phyloP scores from a whole-genome alignment of 2,888 invertebrate genomes.

The Brachyptera risi region DNA sequence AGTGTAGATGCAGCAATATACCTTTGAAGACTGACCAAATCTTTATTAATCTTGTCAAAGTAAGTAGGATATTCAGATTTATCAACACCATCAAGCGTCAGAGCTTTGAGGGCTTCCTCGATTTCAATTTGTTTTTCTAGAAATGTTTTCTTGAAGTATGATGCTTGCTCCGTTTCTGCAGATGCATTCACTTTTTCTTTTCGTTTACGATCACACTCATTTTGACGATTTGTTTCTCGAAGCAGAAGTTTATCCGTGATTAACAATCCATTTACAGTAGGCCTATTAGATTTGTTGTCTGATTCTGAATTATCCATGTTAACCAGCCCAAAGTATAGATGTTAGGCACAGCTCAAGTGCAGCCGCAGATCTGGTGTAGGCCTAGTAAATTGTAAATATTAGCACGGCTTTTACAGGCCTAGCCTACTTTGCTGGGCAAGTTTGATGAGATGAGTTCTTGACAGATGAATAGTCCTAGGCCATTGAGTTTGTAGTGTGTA shows the following conservation, averaged over 20 bases:
- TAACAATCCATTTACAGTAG: neutral
- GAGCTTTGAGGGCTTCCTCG: conserved; percentile 46
- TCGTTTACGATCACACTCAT: conserved; percentile 60
- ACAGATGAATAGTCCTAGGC: too few species aligned
- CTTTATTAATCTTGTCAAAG: conserved; percentile 66
- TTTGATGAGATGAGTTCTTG: too few species aligned
- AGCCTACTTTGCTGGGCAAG: too few species aligned
- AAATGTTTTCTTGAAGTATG: conserved; percentile 67
- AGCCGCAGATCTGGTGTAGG: too few species aligned
- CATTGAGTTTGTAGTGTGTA: too few species aligned
- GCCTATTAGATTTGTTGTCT: neutral
- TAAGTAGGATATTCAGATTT: conserved; percentile 52
- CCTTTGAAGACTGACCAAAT: conserved; percentile 71
- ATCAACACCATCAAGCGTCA: conserved; percentile 42
- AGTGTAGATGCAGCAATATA: conserved; percentile 74
- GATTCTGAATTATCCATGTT: neutral
- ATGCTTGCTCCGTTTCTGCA: conserved; percentile 62
- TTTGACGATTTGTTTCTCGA: conserved; percentile 61
- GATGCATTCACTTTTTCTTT: conserved; percentile 58
- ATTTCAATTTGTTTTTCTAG: conserved; percentile 62
- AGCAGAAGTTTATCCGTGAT: conserved; percentile 47
- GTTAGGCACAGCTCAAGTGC: too few species aligned
- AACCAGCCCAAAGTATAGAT: too few species aligned
- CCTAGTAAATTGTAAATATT: too few species aligned
- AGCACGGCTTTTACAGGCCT: too few species aligned